Base-by-base conservation (phyloP, 2,113 vertebrate genomes). In the Boulengeromyrus knoepffleri region DNA sequence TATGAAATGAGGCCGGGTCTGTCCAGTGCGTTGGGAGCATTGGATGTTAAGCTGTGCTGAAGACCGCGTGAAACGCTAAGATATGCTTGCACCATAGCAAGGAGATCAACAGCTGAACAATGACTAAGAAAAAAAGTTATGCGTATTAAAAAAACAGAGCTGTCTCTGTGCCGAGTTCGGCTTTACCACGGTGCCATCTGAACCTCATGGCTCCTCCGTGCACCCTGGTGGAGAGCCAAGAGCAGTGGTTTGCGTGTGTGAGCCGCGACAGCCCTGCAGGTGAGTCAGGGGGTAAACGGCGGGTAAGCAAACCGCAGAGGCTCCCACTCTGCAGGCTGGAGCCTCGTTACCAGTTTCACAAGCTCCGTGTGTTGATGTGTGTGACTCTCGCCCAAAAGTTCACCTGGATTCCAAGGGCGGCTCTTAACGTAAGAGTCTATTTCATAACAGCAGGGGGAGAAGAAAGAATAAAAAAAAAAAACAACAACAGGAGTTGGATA, bases 351-450 rank as follows among this genome's bases (percentile, higher is more conserved):
- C 86, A 80, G 90, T 90, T 80, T 88, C 90, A 80, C 86, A 77
- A 87, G 85, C 19, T 74, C 85, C 21, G 5, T 24, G n/a, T 58
- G 70, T 88, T 87, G 56, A 80, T 42, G 86, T 88, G 86, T 95
- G 94, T 95, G 94, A 94, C 94, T 95, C 92, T 88, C 92, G 84
- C 46, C 21, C 21, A 45, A 86, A 27, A 87, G 89, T 90, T 90
- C 84, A 90, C 89, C 53, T 31, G 84, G 58, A 90, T 86, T 85
- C 83, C 83, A 66, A 50, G 13, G 52, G 42, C 42, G 62, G 39
- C 42, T 52, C 42, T 36, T 19, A 66, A 19, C 49, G 24, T 45
- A 27, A 19, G 47, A 39, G 87, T 39, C 21, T 42, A 31, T 88
- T 42, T 88, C 87, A 88, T 39, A 85, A 58, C 39, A 47, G 62